A percentile compares a stretch with the other conserved stretches of the same genome.
These are phyloP conservation scores for Aldabrachelys gigantea DNA, from an alignment of 2,113 vertebrate species.

Conservation along the genomic window DNA sequence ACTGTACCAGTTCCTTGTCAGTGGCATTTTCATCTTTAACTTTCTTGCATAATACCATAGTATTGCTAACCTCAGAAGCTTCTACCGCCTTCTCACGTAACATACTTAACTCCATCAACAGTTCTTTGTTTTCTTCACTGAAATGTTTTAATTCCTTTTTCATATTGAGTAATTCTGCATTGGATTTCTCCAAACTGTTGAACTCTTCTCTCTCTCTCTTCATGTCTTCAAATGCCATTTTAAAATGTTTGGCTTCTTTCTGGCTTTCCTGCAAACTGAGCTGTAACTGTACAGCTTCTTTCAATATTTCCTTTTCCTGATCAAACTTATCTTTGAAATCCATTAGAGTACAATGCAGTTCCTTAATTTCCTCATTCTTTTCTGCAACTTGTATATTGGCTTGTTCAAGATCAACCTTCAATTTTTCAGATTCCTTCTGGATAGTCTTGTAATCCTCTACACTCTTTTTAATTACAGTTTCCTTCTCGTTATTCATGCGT, in stretches of 20 bases:
- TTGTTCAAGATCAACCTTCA: slow-evolving; percentile 68
- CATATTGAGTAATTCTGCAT: slow-evolving; percentile 58
- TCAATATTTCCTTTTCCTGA: slow-evolving; percentile 50
- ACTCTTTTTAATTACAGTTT: slow-evolving; percentile 45
- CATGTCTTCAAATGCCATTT: slow-evolving; percentile 70
- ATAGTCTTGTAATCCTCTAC: slow-evolving; percentile 47
- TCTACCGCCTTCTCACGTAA: slow-evolving; percentile 18
- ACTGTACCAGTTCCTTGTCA: neutral
- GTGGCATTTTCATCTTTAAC: neutral
- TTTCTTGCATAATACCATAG: neutral
- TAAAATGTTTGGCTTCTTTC: slow-evolving; percentile 57
- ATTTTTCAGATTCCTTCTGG: slow-evolving; percentile 61
- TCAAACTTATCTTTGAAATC: slow-evolving; percentile 64
- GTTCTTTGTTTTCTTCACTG: slow-evolving; percentile 65
- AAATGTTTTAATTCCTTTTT: slow-evolving; percentile 62
- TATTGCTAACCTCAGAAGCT: neutral
- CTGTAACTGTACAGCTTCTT: slow-evolving; percentile 13
- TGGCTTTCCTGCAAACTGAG: slow-evolving; percentile 2
- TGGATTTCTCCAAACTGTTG: slow-evolving; percentile 60
- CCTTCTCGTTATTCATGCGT: slow-evolving; percentile 49
- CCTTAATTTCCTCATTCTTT: slow-evolving; percentile 72
- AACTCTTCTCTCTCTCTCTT: slow-evolving; percentile 75
- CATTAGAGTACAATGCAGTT: slow-evolving; percentile 18
- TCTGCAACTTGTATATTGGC: slow-evolving; percentile 54
- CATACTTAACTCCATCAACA: slow-evolving; percentile 28